Evolutionary conservation across 1,140 invertebrate species (phyloP).

Genomic region (Ips typographus): DNA sequence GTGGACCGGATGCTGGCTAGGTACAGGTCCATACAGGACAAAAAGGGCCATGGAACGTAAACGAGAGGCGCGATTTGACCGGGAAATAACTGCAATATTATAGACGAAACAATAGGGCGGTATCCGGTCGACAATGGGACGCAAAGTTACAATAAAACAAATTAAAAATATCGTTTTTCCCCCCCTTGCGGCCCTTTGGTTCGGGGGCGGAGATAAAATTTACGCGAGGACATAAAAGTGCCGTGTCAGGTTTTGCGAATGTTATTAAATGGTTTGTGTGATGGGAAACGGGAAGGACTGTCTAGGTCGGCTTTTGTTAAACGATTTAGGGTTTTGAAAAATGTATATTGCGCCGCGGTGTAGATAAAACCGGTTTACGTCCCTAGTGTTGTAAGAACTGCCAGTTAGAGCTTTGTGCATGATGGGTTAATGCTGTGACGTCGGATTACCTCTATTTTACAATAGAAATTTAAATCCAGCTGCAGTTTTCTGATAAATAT

Average conservation of each 20-base stretch:
- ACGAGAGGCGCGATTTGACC: slow-evolving; percentile 34
- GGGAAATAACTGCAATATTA: slow-evolving; percentile 39
- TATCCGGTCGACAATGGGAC: slow-evolving; percentile 35
- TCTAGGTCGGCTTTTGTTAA: slow-evolving; percentile 33
- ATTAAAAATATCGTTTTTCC: slow-evolving; percentile 37
- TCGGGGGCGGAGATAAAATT: slow-evolving; percentile 24
- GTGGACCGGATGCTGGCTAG: slow-evolving; percentile 12
- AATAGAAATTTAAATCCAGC: no score
- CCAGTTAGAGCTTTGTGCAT: no score
- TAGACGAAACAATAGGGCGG: slow-evolving; percentile 38
- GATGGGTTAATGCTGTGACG: no score
- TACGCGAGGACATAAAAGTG: slow-evolving; percentile 38
- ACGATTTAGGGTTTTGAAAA: slow-evolving; percentile 31
- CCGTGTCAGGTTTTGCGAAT: slow-evolving; percentile 38
- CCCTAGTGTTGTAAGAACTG: no score
- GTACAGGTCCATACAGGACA: slow-evolving; percentile 7
- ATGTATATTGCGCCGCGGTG: slow-evolving; percentile 18
- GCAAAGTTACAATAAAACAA: slow-evolving; percentile 41
- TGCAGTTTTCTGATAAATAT: no score
- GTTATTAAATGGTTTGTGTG: slow-evolving; percentile 40
- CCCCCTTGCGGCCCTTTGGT: slow-evolving; percentile 1
- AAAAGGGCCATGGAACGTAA: slow-evolving; percentile 1
- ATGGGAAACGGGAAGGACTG: slow-evolving; percentile 36
- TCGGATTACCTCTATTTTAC: no score
- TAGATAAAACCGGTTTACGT: slow-evolving; percentile 17